Conservation (phyloP, 2,797 vertebrate species). For the Lepilemur septentrionalis region DNA sequence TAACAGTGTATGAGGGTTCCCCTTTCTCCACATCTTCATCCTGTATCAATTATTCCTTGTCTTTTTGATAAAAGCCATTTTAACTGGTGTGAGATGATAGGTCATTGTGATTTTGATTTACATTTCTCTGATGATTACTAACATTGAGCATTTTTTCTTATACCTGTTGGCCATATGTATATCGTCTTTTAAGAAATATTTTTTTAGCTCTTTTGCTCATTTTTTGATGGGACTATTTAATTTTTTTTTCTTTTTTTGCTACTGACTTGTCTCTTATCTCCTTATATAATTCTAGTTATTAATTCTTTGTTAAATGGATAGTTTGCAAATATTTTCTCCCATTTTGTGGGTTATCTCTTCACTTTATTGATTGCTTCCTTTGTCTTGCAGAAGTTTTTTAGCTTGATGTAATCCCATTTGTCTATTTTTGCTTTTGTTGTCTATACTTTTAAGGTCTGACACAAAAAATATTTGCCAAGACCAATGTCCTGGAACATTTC, state of each 20-base stretch:
- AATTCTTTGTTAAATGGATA: not conserved
- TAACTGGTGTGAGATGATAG: not conserved
- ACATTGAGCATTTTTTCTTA: not conserved
- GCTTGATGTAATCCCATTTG: not conserved
- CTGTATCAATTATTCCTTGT: too few species aligned
- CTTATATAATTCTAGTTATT: not conserved
- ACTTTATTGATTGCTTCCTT: not conserved
- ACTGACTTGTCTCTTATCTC: not conserved
- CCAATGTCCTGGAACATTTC: not conserved
- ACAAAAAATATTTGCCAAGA: not conserved
- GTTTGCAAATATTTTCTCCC: not conserved
- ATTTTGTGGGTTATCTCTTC: not conserved
- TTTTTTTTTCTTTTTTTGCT: too few species aligned
- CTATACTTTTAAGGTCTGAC: not conserved
- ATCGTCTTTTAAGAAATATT: not conserved
- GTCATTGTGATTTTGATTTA: not conserved
- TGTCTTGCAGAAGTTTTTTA: not conserved
- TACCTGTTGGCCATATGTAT: not conserved
- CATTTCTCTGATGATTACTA: not conserved
- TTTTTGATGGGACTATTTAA: not conserved
- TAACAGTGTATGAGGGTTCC: not conserved
- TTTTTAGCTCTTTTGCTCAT: not conserved
- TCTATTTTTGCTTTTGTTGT: not conserved
- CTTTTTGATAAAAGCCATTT: too few species aligned
- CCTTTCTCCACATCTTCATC: not conserved